Conservation (phyloP, 1,140 invertebrate species). For the Agrypnia vestita region DNA sequence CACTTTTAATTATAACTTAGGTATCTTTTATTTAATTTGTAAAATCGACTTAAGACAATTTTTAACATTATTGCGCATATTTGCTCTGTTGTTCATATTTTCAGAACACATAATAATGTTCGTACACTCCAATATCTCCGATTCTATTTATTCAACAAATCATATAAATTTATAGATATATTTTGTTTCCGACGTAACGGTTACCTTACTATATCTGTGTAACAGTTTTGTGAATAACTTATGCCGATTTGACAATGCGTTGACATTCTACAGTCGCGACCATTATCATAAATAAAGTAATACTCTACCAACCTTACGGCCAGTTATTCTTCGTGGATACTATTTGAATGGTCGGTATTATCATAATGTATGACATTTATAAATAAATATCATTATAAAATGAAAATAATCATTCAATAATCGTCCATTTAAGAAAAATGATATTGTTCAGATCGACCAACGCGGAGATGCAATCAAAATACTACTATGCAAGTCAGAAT, state of each 20-base stretch:
- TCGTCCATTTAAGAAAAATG: not conserved
- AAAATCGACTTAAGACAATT: too few species aligned
- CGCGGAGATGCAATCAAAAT: not conserved
- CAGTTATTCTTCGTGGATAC: slow-evolving; percentile 16
- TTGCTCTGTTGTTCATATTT: too few species aligned
- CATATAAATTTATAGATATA: not conserved
- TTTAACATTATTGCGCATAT: too few species aligned
- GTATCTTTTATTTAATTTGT: too few species aligned
- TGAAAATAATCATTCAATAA: not conserved
- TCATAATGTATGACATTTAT: not conserved
- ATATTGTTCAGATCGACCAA: not conserved
- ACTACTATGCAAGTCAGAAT: too few species aligned
- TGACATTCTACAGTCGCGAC: slow-evolving; percentile 4
- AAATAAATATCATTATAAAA: slow-evolving; percentile 1
- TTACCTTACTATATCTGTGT: not conserved
- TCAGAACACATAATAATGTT: too few species aligned
- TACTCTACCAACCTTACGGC: not conserved
- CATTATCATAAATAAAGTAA: slow-evolving; percentile 17
- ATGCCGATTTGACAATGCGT: slow-evolving; percentile 9
- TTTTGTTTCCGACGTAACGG: not conserved
- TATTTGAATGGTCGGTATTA: slow-evolving; percentile 12
- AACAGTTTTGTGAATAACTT: not conserved
- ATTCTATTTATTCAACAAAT: too few species aligned
- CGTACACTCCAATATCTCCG: too few species aligned
- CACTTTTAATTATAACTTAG: too few species aligned